Evolutionary conservation across 2,888 invertebrate genomes (phyloP).

Genomic region (Hypolimnas misippus): DNA sequence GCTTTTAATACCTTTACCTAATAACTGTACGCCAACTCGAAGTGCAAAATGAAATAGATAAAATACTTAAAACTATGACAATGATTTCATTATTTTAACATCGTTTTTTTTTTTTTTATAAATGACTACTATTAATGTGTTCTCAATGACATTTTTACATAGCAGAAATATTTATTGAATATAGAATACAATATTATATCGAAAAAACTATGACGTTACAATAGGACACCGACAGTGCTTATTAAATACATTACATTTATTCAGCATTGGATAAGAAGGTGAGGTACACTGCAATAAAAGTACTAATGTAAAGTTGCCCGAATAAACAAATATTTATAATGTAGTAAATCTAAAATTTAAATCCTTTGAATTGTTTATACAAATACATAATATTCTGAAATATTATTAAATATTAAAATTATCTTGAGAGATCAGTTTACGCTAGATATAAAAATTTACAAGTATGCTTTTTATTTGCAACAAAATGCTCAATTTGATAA

Average conservation of each 20-base stretch:
- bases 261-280: slow-evolving; percentile 72
- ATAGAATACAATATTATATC: slow-evolving; percentile 83
- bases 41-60: slow-evolving; percentile 81
- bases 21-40: slow-evolving; percentile 76
- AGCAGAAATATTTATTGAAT: slow-evolving; percentile 83
- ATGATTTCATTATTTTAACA: slow-evolving; percentile 78
- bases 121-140: slow-evolving; percentile 80
- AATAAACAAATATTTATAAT: slow-evolving; percentile 70
- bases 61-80: slow-evolving; percentile 82
- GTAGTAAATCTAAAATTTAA: slow-evolving; percentile 76
- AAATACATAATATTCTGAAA: slow-evolving; percentile 79
- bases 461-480: slow-evolving; percentile 75
- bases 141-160: slow-evolving; percentile 80
- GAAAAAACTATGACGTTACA: slow-evolving; percentile 81
- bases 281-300: slow-evolving; percentile 68
- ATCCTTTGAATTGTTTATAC: slow-evolving; percentile 78
- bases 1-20: slow-evolving; percentile 67
- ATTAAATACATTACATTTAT: slow-evolving; percentile 71
- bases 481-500: slow-evolving; percentile 65
- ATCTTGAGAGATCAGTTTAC: slow-evolving; percentile 83
- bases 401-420: slow-evolving; percentile 78
- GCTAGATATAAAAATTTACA: slow-evolving; percentile 82
- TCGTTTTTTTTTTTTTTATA: slow-evolving; percentile 60
- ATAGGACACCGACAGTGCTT: slow-evolving; percentile 80
- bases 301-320: slow-evolving; percentile 69